Evolutionary conservation across 2,797 vertebrate species (phyloP), one percentile per base, ranked within the genome.

Genomic region (Lutjanus argentimaculatus): DNA sequence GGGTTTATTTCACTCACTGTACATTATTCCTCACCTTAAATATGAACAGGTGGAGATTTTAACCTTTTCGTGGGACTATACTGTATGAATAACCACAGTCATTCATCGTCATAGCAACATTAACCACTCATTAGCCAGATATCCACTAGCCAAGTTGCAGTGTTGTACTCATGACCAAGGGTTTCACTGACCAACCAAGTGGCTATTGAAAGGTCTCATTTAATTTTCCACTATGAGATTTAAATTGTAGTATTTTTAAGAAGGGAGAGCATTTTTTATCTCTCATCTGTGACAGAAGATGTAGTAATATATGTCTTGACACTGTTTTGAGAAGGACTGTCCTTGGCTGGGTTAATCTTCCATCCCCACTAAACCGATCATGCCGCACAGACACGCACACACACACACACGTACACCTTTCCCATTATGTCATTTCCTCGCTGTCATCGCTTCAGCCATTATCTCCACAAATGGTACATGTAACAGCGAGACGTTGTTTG

Each of bases 401-500:
- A 58, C 57, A 68, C 53, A 59, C 56, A 72, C 57, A 67, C 74
- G 57, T 56, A 53, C 74, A 76, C 64, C 19, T 72, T 87, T 83
- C 81, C 82, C 85, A 85, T 80, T 77, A 83, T 72, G 80, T 89
- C 51, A 83, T 77, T 83, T 77, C 72, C 79, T 55, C 5, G 65
- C 71, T 88, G 68, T 91, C 87, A 87, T 65, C 84, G 57, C 77
- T 66, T 22, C 53, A 48, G 53, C 89, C 77, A 80, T 88, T 88
- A 82, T 85, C 79, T 56, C 75, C 81, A 75, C 42, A 83, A 84
- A 85, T 59, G 55, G 57, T 59, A 66, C 70, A 86, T 79, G 77
- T 53, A 74, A 67, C 73, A 42, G 42, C 13, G 51, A 57, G 46
- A 80, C 80, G 77, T 80, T 77, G 63, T 89, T 86, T 79, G 62